Evolutionary conservation across 2,113 vertebrate species (phyloP).

Genomic region (Lynx canadensis): DNA sequence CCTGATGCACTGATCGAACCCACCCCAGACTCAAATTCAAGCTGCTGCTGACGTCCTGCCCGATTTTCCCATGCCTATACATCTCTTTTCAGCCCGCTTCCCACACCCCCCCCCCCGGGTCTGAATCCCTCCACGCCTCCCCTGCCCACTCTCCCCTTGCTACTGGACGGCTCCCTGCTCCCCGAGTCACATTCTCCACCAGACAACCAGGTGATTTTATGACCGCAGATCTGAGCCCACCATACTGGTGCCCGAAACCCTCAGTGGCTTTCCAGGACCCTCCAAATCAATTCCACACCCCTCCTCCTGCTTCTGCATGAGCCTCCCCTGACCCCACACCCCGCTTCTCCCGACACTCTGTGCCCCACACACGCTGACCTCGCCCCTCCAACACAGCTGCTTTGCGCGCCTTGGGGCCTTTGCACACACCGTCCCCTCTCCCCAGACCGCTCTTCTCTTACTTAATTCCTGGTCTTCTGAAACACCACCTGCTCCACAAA

Average conservation of each 20-base stretch:
- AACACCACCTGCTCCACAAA: rapidly evolving
- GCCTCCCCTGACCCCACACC: background rate
- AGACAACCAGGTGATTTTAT: background rate
- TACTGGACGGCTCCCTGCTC: too few species aligned
- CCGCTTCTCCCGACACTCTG: rapidly evolving
- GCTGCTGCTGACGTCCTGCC: background rate
- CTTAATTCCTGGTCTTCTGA: background rate
- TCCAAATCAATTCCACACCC: background rate
- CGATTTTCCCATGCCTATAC: background rate
- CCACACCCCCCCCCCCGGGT: too few species aligned
- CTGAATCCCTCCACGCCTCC: background rate
- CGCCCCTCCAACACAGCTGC: background rate
- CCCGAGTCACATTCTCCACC: background rate
- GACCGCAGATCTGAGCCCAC: background rate
- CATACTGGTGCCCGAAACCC: background rate
- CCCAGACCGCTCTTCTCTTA: background rate
- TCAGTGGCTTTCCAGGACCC: background rate
- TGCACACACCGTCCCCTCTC: background rate
- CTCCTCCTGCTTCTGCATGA: rapidly evolving
- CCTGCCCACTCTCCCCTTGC: rapidly evolving
- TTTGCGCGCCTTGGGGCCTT: background rate
- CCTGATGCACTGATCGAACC: rapidly evolving
- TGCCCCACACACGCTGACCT: background rate
- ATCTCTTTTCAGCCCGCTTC: background rate
- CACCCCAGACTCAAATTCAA: background rate